These are phyloP conservation scores for Halcyon chelicuti DNA, from an alignment of 2,797 vertebrate genomes.

Conservation along the genomic window DNA sequence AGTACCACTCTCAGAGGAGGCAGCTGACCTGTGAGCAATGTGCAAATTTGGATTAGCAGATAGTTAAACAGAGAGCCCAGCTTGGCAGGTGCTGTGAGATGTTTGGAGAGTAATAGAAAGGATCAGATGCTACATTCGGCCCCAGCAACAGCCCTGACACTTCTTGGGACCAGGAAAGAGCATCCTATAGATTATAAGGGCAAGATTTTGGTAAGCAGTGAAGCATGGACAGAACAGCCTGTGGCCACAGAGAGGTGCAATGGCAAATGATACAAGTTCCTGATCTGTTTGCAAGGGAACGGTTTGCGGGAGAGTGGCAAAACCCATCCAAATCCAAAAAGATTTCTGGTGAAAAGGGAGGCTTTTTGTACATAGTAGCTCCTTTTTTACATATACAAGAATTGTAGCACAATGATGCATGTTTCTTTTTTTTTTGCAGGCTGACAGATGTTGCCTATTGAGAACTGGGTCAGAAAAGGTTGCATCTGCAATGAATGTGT, in stretches of 20 bases:
- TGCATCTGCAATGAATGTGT: conserved; percentile 30
- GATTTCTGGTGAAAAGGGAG: background rate
- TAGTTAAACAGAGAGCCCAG: background rate
- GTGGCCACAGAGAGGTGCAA: background rate
- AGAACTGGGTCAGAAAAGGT: conserved; percentile 47
- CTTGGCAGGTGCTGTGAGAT: background rate
- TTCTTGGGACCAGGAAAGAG: background rate
- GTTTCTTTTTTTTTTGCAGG: background rate
- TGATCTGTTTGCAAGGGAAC: background rate
- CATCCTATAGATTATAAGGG: background rate
- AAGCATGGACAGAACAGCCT: background rate
- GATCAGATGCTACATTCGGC: background rate
- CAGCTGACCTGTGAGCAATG: background rate
- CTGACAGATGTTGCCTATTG: conserved; percentile 46
- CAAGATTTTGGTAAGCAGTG: background rate
- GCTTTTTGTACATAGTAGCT: background rate
- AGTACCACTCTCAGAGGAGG: background rate
- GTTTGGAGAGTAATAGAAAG: background rate
- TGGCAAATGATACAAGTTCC: background rate
- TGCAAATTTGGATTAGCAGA: background rate
- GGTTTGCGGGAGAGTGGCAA: background rate
- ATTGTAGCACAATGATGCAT: background rate
- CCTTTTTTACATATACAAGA: background rate
- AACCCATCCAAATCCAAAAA: background rate
- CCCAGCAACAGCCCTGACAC: background rate